Evolutionary conservation across 2,888 invertebrate genomes (phyloP), one percentile per base, ranked within the genome.

Genomic region (Drosophila limbata): DNA sequence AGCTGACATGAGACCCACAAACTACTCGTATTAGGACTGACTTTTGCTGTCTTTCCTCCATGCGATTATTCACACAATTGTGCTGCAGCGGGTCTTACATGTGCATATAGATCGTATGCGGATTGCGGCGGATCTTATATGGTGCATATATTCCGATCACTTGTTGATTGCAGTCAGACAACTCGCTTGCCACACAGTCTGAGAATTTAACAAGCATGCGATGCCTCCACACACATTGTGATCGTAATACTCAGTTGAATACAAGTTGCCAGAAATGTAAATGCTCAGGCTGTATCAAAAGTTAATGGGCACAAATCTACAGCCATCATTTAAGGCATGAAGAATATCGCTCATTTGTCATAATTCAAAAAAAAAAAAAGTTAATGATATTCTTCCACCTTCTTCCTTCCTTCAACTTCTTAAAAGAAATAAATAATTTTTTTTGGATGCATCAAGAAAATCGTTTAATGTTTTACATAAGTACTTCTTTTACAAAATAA

Each of bases 31-130:
- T 33, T 65, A 50, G 52, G 48, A 48, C 33, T 70, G 19, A 60
- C 53, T 47, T 53, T 59, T 59, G 47, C 55, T 56, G 52, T 53
- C 44, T 68, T 48, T 37, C 55, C 45, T 60, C 53, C 75, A 72
- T 71, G 80, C 85, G 59, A 79, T 76, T 73, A 71, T 83, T 83
- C 86, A 76, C 82, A 83, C 84, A 79, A 83, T 83, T 83, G 84
- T 85, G 37, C 45, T 53, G 39, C 52, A 39, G 25, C 47, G 39
- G 42, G 33, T 19, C 17, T 44, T 40, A 17, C 33, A 2, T 8
- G 11, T 28, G 15, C 25, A 53, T 31, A 19, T n/a, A 39, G 53
- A 17, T 48, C 48, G 42, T 19, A 8, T 61, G 61, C n/a, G 45
- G 28, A 61, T 37, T 56, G 57, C 57, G 37, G 44, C 15, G n/a